phyloP scores from a whole-genome alignment of 2,888 invertebrate species.

The Rhimphoctona megacephalus region DNA sequence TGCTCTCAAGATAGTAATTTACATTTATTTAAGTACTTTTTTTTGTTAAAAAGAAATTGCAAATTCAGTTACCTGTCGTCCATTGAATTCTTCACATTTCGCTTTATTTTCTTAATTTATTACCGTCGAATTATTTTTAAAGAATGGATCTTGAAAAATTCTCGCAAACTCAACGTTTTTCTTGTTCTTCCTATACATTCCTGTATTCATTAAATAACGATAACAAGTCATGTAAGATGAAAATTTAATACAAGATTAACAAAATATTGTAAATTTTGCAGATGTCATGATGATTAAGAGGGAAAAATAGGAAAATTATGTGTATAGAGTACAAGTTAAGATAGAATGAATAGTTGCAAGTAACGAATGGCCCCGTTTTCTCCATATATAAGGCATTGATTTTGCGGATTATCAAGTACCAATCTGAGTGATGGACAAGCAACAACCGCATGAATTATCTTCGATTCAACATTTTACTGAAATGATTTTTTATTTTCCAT shows the following conservation, averaged over 20 bases:
- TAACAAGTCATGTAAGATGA: too few relatives aligned
- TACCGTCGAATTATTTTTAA: neutral
- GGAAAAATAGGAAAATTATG: neutral
- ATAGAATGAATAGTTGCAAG: neutral
- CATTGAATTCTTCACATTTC: neutral
- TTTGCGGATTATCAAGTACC: neutral
- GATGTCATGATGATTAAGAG: neutral
- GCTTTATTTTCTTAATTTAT: neutral
- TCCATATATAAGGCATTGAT: neutral
- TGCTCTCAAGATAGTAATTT: neutral
- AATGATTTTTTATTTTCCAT: neutral
- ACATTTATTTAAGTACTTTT: neutral
- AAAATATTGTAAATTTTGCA: neutral
- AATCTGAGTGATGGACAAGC: neutral
- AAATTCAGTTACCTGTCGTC: neutral
- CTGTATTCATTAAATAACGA: too few relatives aligned
- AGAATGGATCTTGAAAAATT: neutral
- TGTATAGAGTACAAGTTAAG: neutral
- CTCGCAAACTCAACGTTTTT: neutral
- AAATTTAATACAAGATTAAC: too few relatives aligned
- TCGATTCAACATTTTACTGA: neutral
- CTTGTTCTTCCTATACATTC: too few relatives aligned
- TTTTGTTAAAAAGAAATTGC: neutral
- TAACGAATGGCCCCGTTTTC: neutral
- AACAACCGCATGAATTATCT: constrained; percentile 2